These are phyloP conservation scores for Oxygymnocypris stewartii DNA, from an alignment of 2,113 vertebrate genomes.

Conservation along the genomic window DNA sequence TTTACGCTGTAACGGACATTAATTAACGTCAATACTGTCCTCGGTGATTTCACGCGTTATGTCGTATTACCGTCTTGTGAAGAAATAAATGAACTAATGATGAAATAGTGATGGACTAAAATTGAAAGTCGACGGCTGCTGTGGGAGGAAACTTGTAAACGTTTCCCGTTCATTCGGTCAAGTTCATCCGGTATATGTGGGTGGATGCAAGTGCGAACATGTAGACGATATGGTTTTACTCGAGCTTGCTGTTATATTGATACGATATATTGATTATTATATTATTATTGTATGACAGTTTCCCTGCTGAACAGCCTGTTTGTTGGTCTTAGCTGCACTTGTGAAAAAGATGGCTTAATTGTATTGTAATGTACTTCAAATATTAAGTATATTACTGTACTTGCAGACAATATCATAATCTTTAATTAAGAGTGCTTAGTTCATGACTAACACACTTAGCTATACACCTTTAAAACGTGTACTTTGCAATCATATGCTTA, in stretches of 20 bases:
- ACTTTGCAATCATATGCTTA: too few relatives aligned
- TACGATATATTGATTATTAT: neutral
- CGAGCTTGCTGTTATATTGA: neutral
- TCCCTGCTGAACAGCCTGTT: neutral
- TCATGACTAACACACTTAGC: too few relatives aligned
- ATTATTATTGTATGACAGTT: neutral
- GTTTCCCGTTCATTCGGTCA: slow-evolving; percentile 63
- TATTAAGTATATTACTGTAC: too few relatives aligned
- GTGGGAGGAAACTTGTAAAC: slow-evolving; percentile 9
- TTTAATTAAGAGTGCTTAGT: too few relatives aligned
- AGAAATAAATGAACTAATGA: neutral
- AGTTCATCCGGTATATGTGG: slow-evolving; percentile 60
- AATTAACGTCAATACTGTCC: neutral
- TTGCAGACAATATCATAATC: neutral
- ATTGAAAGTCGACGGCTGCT: neutral
- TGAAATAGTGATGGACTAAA: neutral
- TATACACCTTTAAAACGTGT: too few relatives aligned
- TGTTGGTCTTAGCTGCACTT: neutral
- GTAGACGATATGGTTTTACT: neutral
- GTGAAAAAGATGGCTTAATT: neutral
- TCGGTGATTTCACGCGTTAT: neutral
- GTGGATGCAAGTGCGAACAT: neutral
- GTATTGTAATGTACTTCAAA: neutral
- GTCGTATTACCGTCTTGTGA: neutral
- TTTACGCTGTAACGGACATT: neutral